Base-by-base conservation (phyloP, 2,113 vertebrate species). In the Bufo bufo region DNA sequence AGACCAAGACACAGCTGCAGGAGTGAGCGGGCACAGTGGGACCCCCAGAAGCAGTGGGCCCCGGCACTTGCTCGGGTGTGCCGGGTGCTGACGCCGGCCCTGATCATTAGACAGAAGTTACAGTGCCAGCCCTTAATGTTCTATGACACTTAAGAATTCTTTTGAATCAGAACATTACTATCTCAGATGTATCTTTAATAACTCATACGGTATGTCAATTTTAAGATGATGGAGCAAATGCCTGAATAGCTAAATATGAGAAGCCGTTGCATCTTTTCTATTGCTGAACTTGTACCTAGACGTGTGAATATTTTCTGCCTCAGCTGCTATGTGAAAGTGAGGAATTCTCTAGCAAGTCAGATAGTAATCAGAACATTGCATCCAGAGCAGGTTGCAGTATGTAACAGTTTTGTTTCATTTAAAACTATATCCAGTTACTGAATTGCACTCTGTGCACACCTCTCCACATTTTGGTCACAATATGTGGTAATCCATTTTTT, bases 381-480 rank as follows among this genome's bases (percentile, higher is more conserved):
- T 82, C 33, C 47, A 52, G 75, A 52, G 9, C 56, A 43, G 17
- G n/a, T 61, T 19, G 43, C 79, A 19, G 58, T 5, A 12, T 12
- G 78, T 43, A 17, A 17, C 43, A 11, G 4, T n/a, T n/a, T n/a
- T n/a, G 6, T 47, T 20, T 47, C 63, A 2, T 61, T 82, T 19
- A 0, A 23, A 69, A 83, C 13, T n/a, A 8, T 14, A 6, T 63
- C 20, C 0, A 63, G 59, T 50, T 20, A 10, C 72, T 49, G 45
- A 50, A 33, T n/a, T 47, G 65, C 47, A 54, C 63, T 11, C 43
- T 2, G 6, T 3, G 14, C 14, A 75, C 71, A 88, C 69, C 79
- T 77, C 59, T 14, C 69, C 81, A 56, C 81, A 54, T n/a, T n/a
- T n/a, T n/a, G n/a, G n/a, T 82, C 33, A 81, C 23, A 81, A 69